A percentile compares a stretch with the other conserved stretches of the same genome.
Evolutionary conservation across 2,113 vertebrate genomes (phyloP).

Genomic region (Emydocephalus ijimae): DNA sequence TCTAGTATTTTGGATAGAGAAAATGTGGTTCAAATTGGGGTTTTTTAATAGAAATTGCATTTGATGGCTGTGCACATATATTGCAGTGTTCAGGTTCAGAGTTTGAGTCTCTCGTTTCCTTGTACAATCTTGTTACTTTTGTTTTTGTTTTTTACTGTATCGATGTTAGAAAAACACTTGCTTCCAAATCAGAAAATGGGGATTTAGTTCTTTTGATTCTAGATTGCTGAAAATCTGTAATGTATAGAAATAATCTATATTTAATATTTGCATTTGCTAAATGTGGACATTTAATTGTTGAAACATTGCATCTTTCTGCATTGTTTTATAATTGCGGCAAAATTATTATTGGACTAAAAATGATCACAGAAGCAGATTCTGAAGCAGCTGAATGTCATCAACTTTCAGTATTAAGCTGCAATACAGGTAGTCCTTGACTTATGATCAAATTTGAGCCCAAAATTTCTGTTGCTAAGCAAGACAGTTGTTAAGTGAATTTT

Average conservation of each 20-base stretch:
- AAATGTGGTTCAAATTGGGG: not conserved
- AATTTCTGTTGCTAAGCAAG: not conserved
- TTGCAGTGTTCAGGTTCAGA: not conserved
- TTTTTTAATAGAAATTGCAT: not conserved
- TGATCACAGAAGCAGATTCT: not conserved
- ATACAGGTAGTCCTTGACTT: not conserved
- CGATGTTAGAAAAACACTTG: not conserved
- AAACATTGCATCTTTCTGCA: not conserved
- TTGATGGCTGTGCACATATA: not conserved
- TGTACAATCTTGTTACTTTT: not conserved
- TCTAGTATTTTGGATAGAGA: not conserved
- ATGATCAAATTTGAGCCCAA: not conserved
- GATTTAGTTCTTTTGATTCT: not conserved
- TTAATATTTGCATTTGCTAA: not conserved
- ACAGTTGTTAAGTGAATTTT: not conserved
- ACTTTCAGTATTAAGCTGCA: not conserved
- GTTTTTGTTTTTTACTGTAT: not conserved
- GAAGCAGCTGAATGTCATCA: not conserved
- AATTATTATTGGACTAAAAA: not conserved
- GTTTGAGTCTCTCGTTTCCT: not conserved
- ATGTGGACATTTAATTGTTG: not conserved
- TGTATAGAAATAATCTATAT: not conserved
- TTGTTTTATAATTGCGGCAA: not conserved
- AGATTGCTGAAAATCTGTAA: not conserved
- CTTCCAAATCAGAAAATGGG: not conserved